Conservation (phyloP, 1,140 invertebrate genomes). For the Caerostris darwini region DNA sequence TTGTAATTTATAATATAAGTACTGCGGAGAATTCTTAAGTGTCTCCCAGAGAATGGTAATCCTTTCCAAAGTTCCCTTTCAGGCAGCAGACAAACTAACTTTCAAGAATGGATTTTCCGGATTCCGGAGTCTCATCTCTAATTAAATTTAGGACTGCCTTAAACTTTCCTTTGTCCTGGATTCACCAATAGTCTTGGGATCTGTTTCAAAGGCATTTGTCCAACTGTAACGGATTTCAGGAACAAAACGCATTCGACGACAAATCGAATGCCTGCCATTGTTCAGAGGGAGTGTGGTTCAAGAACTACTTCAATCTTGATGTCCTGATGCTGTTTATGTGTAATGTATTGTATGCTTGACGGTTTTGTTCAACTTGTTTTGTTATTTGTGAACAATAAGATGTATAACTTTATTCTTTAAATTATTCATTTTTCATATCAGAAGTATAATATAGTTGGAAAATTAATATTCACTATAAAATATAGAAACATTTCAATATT, state of each 20-base stretch:
- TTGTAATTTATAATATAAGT: slow-evolving; percentile 39
- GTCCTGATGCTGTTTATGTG: too few relatives aligned
- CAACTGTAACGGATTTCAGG: slow-evolving; percentile 54
- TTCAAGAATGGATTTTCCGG: slow-evolving; percentile 36
- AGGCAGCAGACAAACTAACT: neutral
- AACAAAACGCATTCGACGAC: slow-evolving; percentile 48
- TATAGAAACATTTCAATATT: too few relatives aligned
- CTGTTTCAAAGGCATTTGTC: slow-evolving; percentile 58
- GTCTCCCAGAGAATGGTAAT: slow-evolving; percentile 1
- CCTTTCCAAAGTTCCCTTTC: slow-evolving; percentile 26
- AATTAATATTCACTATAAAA: too few relatives aligned
- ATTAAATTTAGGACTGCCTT: slow-evolving; percentile 45
- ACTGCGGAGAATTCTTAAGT: neutral
- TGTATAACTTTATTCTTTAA: too few relatives aligned
- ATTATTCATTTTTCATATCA: too few relatives aligned
- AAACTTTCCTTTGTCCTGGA: slow-evolving; percentile 53
- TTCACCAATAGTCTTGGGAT: slow-evolving; percentile 33
- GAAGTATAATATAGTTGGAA: too few relatives aligned
- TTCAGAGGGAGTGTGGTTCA: neutral
- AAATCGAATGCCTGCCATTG: neutral
- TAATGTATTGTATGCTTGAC: too few relatives aligned
- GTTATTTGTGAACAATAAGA: too few relatives aligned
- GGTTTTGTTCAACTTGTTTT: too few relatives aligned
- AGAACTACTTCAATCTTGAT: too few relatives aligned
- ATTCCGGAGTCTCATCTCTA: slow-evolving; percentile 23